phyloP scores from a whole-genome alignment of 2,888 invertebrate genomes.

The Lamproptera curius region DNA sequence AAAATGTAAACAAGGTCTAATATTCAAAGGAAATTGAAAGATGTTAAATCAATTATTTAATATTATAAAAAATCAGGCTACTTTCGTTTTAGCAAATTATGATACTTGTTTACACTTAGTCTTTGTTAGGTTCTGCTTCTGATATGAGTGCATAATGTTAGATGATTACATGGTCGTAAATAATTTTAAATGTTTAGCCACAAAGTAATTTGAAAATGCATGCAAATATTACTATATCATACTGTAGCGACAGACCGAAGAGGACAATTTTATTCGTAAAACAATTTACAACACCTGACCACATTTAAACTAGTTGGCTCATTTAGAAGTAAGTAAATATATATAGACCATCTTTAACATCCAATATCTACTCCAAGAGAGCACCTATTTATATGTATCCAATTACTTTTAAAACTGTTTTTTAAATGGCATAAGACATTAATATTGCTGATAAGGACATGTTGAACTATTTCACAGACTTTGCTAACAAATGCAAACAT shows the following conservation, averaged over 20 bases:
- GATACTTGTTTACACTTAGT: constrained; percentile 65
- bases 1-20: constrained; percentile 64
- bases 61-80: too few species aligned
- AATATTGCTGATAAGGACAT: constrained; percentile 6
- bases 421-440: constrained; percentile 13
- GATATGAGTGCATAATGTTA: constrained; percentile 9
- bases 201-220: constrained; percentile 13
- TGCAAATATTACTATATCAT: constrained; percentile 10
- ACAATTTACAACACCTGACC: constrained; percentile 18
- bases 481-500: constrained; percentile 18
- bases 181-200: background rate
- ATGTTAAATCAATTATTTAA: too few species aligned
- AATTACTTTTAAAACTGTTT: constrained; percentile 13
- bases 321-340: constrained; percentile 47
- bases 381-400: constrained; percentile 40
- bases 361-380: constrained; percentile 49
- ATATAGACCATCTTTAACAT: constrained; percentile 42
- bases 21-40: too few species aligned
- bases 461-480: constrained; percentile 21
- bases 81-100: background rate
- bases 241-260: constrained; percentile 23
- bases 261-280: constrained; percentile 20
- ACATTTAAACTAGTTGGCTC: constrained; percentile 29
- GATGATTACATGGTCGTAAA: background rate
- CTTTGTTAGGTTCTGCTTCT: constrained; percentile 35